phyloP scores from a whole-genome alignment of 2,113 vertebrate genomes.

The Cinclus mexicanus region DNA sequence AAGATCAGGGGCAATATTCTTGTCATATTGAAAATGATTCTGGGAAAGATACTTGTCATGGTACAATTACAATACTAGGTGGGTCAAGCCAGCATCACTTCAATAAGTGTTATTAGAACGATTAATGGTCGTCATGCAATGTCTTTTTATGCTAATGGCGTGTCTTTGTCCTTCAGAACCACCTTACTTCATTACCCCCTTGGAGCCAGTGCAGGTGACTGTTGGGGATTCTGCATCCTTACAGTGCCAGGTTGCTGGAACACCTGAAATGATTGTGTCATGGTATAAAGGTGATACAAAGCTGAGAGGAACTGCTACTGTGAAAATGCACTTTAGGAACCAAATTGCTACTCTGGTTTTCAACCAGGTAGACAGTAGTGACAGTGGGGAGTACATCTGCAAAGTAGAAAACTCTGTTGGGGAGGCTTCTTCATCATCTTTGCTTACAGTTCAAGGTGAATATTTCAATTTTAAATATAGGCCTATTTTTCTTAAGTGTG shows the following conservation, averaged over 20 bases:
- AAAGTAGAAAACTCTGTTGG: conserved; percentile 94
- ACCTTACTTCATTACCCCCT: conserved; percentile 85
- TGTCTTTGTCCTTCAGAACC: conserved; percentile 83
- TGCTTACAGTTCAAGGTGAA: conserved; percentile 90
- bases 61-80: conserved; percentile 89
- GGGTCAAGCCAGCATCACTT: conserved; percentile 56
- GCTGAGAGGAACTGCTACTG: conserved; percentile 86
- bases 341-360: conserved; percentile 90
- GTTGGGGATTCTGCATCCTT: conserved; percentile 89
- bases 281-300: conserved; percentile 98
- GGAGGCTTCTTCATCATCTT: conserved; percentile 83
- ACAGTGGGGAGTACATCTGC: conserved; percentile 92
- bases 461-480: not conserved
- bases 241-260: conserved; percentile 92
- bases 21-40: conserved; percentile 93
- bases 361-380: conserved; percentile 85
- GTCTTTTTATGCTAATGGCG: conserved; percentile 2
- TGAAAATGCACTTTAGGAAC: conserved; percentile 89
- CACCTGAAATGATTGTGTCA: conserved; percentile 94
- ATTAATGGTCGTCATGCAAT: not conserved
- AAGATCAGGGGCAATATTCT: conserved; percentile 87
- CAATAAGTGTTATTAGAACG: not conserved
- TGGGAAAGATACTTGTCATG: conserved; percentile 86
- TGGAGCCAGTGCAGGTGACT: conserved; percentile 89
- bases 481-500: not conserved